A percentile compares a stretch with the other conserved stretches of the same genome.
phyloP scores from a whole-genome alignment of 2,113 vertebrate species.

The Mustela lutreola region DNA sequence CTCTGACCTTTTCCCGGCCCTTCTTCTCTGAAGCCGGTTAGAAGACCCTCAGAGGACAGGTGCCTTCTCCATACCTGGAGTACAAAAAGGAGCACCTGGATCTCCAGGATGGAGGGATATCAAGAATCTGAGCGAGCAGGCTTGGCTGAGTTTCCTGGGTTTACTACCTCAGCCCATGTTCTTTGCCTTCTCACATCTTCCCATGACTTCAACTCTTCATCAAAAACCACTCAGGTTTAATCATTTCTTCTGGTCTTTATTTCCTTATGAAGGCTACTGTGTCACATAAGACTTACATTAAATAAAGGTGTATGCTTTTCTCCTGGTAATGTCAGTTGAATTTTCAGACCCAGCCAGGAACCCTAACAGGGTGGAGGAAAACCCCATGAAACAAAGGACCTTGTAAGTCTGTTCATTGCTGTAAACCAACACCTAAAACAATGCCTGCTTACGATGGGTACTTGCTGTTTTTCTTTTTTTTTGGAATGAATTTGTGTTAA shows the following conservation, averaged over 20 bases:
- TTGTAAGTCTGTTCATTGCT: neutral
- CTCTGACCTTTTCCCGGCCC: neutral
- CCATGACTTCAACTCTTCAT: neutral
- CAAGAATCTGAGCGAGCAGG: neutral
- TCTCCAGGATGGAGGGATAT: neutral
- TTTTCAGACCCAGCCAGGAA: neutral
- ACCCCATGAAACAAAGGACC: neutral
- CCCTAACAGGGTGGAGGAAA: neutral
- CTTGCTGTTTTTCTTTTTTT: neutral
- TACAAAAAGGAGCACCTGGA: neutral
- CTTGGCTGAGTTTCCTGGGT: neutral
- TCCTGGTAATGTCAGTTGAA: neutral
- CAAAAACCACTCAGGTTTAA: neutral
- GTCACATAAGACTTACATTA: neutral
- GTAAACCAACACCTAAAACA: constrained; percentile 12
- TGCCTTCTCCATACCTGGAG: neutral
- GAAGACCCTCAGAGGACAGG: neutral
- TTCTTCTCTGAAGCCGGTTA: neutral
- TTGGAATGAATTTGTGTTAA: neutral
- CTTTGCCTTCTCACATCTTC: neutral
- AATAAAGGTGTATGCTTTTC: neutral
- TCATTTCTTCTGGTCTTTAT: constrained; percentile 1
- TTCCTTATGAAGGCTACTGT: neutral
- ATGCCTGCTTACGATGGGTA: neutral
- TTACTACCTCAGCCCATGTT: neutral